phyloP scores from a whole-genome alignment of 2,888 invertebrate genomes.

The Oscheius sp. region DNA sequence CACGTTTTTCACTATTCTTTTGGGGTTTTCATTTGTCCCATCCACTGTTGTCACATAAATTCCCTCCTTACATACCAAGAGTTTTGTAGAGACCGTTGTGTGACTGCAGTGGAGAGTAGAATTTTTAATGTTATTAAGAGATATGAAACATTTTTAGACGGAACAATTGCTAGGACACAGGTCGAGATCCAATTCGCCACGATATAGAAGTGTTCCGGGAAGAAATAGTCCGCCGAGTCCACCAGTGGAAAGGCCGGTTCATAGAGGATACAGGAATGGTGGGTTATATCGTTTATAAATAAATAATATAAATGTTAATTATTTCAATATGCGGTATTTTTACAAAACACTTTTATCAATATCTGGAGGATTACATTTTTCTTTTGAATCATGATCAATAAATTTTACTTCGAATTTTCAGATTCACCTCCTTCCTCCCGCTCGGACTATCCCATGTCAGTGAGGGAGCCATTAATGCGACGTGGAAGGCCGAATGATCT shows the following conservation, averaged over 20 bases:
- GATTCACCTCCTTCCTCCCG: slow-evolving; percentile 56
- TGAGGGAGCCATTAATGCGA: slow-evolving; percentile 48
- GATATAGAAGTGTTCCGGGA: slow-evolving; percentile 50
- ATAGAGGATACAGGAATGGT: slow-evolving; percentile 51
- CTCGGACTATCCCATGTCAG: slow-evolving; percentile 52
- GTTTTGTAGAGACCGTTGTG: background rate
- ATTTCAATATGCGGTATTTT: no score
- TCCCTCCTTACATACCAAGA: background rate
- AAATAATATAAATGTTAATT: no score
- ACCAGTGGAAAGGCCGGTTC: slow-evolving; percentile 48
- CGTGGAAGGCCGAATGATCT: slow-evolving; percentile 31
- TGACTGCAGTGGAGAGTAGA: slow-evolving; percentile 1
- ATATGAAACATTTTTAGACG: slow-evolving; percentile 49
- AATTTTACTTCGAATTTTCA: background rate
- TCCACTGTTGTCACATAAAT: no score
- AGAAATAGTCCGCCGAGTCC: slow-evolving; percentile 43
- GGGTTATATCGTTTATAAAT: no score
- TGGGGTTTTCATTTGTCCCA: no score
- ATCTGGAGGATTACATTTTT: no score
- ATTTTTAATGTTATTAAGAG: background rate
- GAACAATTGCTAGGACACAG: slow-evolving; percentile 64
- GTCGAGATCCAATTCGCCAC: slow-evolving; percentile 57
- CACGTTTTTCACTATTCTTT: no score
- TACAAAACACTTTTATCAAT: no score
- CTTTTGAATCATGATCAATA: background rate